Evolutionary conservation across 2,113 vertebrate species (phyloP), one percentile per base, ranked within the genome.

Genomic region (Crotophaga sulcirostris): DNA sequence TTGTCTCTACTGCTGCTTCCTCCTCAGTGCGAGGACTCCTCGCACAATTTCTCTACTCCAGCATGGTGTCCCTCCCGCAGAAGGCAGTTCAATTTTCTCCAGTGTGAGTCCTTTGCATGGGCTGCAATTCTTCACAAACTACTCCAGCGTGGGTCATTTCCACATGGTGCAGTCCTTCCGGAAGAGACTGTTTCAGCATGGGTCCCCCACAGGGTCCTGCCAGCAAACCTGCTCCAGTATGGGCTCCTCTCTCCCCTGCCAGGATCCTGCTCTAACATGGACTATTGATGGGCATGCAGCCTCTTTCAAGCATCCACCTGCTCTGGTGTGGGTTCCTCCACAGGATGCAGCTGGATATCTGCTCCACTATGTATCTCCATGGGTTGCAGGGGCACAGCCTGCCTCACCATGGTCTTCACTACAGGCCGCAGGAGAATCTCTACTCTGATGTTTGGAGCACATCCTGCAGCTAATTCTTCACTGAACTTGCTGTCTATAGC

Each of bases 401-500:
- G 68, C 33, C 11, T 26, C 40, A 47, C 19, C 29, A 9, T 5
- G 13, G 42, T 8, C 34, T 47, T 20, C 52, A 10, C 25, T 26
- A 44, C 1, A 3, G 66, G 16, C 44, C 52, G 21, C 20, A 55
- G 12, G 36, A 5, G 8, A 75, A 51, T 16, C 45, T 29, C 47
- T 47, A 34, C 11, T 49, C 29, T 4, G 4, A 29, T 1, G 0
- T 9, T 40, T 28, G 42, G 4, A 56, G 3, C 25, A 51, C 2
- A 11, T 77, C 26, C 40, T 70, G 10, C 17, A 23, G 3, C 10
- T 42, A 23, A 18, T 29, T 49, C 34, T 60, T 23, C 64, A 11
- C 24, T 58, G 67, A 25, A 20, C 34, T 49, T 19, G 6, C 4
- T 16, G 51, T 28, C 68, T 62, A 20, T 45, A 34, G 19, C 9